Base-by-base conservation (phyloP, 2,888 invertebrate species). In the Athalia circularis region DNA sequence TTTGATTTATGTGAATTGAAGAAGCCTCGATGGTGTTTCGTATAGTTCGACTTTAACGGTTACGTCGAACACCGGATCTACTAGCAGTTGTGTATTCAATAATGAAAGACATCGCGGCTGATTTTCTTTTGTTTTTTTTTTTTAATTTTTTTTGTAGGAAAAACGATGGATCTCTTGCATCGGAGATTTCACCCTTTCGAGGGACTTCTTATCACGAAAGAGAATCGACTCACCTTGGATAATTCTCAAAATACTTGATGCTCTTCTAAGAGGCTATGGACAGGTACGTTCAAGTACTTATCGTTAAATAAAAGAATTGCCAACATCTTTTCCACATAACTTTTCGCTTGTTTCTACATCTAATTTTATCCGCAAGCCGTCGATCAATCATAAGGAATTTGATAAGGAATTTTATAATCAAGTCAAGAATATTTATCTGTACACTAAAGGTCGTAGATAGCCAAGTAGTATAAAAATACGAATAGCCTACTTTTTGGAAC, bases 241-340 rank as follows among this genome's bases (percentile, higher is more conserved):
- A 6, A 59, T 86, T n/a, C 79, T 88, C 3, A 88, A 87, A 78
- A 86, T 88, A 70, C 48, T 89, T 4, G 89, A 91, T 52, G 85
- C 88, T 59, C 81, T 90, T n/a, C 79, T 91, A 15, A 84, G 91
- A 29, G 91, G 91, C 52, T 88, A 89, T 76, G 87, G 90, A 45
- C 91, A 91, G 87, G 87, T 88, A 84, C 81, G 72, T 50, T 45
- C 9, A 9, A 5, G n/a, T 11, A 7, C 5, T 29, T 29, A 29
- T 29, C 29, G 29, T 29, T 29, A 29, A 29, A 29, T 29, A 29
- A 29, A 29, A 29, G 29, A 29, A 29, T 29, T 29, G 29, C 29
- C 0, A 2, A 29, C 29, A 29, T 29, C 29, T 29, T 29, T 29
- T 29, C 29, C 29, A 29, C 29, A 29, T 29, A 29, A 29, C 29